phyloP scores from a whole-genome alignment of 2,888 invertebrate species.

The Drosophila vallismaia region DNA sequence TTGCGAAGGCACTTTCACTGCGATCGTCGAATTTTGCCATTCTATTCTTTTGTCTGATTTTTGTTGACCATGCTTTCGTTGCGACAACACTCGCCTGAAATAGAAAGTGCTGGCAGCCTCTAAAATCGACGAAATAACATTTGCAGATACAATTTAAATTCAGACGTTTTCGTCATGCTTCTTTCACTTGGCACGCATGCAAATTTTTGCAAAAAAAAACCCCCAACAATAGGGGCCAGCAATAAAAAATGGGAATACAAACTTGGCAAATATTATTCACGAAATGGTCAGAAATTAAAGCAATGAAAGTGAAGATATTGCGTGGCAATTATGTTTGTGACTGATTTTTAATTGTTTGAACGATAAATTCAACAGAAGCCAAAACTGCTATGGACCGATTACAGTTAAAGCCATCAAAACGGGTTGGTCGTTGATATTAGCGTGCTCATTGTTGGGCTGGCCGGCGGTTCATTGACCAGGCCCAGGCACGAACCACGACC shows the following conservation, averaged over 20 bases:
- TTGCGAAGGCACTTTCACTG: slow-evolving; percentile 61
- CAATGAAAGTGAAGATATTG: slow-evolving; percentile 50
- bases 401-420: slow-evolving; percentile 53
- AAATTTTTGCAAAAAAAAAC: slow-evolving; percentile 38
- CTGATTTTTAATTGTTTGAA: slow-evolving; percentile 35
- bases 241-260: slow-evolving; percentile 27
- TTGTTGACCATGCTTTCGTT: background rate
- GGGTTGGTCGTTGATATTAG: slow-evolving; percentile 49
- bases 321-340: slow-evolving; percentile 48
- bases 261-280: slow-evolving; percentile 34
- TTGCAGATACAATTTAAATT: slow-evolving; percentile 45
- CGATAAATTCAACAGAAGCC: slow-evolving; percentile 25
- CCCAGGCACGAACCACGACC: slow-evolving; percentile 15
- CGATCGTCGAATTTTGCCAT: slow-evolving; percentile 48
- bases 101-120: slow-evolving; percentile 59
- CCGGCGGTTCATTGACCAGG: slow-evolving; percentile 65
- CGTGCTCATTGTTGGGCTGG: slow-evolving; percentile 58
- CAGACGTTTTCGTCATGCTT: slow-evolving; percentile 40
- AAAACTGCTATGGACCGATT: slow-evolving; percentile 16
- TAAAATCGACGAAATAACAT: slow-evolving; percentile 11
- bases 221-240: slow-evolving; percentile 3
- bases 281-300: slow-evolving; percentile 17
- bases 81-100: slow-evolving; percentile 49
- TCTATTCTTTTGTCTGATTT: slow-evolving; percentile 68
- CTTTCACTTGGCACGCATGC: slow-evolving; percentile 58